These are phyloP conservation scores for Brachionus plicatilis DNA, from an alignment of 1,140 invertebrate genomes.

Conservation along the genomic window DNA sequence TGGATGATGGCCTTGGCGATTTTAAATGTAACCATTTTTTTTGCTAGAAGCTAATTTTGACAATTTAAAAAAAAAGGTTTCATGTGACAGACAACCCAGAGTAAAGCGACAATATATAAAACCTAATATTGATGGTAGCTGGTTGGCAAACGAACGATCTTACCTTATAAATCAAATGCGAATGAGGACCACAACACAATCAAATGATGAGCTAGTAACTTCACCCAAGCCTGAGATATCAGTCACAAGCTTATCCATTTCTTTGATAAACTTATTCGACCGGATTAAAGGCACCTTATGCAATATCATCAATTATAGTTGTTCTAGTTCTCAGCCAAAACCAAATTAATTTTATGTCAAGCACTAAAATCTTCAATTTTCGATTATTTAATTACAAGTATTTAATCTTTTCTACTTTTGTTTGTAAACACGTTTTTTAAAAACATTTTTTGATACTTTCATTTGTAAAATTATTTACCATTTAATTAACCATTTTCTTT, in stretches of 20 bases:
- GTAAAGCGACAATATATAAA: constrained; percentile 7
- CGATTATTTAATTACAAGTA: not conserved
- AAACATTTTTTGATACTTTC: not conserved
- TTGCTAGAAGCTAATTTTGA: not conserved
- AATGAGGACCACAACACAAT: not conserved
- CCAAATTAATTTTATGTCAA: not conserved
- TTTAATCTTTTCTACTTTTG: constrained; percentile 1
- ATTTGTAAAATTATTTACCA: not conserved
- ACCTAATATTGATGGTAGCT: constrained; percentile 23
- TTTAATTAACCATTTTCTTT: not conserved
- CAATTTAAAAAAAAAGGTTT: not conserved
- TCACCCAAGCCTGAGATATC: not conserved
- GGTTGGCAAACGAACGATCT: constrained; percentile 21
- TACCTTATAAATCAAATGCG: not conserved
- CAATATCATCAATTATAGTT: not conserved
- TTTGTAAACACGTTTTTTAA: constrained; percentile 5
- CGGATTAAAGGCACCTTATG: not conserved
- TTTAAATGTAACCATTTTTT: not conserved
- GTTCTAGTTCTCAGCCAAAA: not conserved
- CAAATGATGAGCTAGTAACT: not conserved
- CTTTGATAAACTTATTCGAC: constrained; percentile 7
- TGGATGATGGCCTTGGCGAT: not conserved
- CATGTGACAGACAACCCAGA: not conserved
- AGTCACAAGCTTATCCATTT: not conserved
- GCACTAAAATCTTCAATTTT: not conserved